Base-by-base conservation (phyloP, 2,113 vertebrate species). In the Lophochroa leadbeateri region DNA sequence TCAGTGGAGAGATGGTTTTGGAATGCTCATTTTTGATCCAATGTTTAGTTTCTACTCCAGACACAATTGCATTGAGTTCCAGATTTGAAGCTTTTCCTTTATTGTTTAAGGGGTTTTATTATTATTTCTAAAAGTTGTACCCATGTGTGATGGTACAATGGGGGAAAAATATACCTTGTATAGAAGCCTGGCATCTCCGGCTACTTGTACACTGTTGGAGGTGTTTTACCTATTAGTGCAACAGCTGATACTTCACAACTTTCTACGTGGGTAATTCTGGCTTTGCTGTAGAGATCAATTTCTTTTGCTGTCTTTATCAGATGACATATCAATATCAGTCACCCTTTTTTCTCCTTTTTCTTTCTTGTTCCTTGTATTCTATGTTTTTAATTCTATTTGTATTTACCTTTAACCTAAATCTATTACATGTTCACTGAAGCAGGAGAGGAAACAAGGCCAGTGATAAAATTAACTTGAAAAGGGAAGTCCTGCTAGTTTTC, bases 211-310 rank as follows among this genome's bases (percentile, higher is more conserved):
- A 6, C 15, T 44, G 3, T 17, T 52, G 23, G 29, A 46, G 8
- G 17, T 65, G 35, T 70, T 7, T 58, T 70, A 33, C 12, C 27
- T 2, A 2, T 7, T 50, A 33, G 29, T 29, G 11, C 57, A 79
- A 44, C 13, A 84, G 25, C 31, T 80, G 52, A 71, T 60, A 7
- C 16, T 33, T 8, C 12, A 35, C 25, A 29, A 35, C 39, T 86
- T 88, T n/a, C 61, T 14, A 28, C 0, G 0, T 14, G 3, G 9
- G 35, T 65, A 46, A 41, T 70, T 78, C 52, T 58, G 49, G 8
- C 18, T 58, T 77, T 78, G 49, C 44, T n/a, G 23, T 24, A 70
- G 24, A 75, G 25, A 6, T 35, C 7, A 3, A 13, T 53, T 35
- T 85, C 13, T 85, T 65, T 49, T 41, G 8, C 20, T 67, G 13